Evolutionary conservation across 2,113 vertebrate species (phyloP).

Genomic region (Tragelaphus buxtoni): DNA sequence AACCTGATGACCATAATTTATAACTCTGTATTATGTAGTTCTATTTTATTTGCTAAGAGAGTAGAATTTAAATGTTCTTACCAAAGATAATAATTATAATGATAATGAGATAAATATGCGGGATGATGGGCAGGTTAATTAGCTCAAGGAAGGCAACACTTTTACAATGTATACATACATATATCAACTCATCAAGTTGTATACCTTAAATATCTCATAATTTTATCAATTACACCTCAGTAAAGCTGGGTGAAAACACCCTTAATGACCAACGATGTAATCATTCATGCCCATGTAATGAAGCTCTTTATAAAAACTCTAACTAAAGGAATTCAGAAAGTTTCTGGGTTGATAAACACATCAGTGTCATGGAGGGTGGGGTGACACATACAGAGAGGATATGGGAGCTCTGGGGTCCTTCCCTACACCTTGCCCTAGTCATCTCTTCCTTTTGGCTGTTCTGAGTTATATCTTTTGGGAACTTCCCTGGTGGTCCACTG

Average conservation of each 20-base stretch:
- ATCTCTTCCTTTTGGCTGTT: background rate
- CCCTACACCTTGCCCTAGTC: background rate
- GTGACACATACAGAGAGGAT: background rate
- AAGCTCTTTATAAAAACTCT: background rate
- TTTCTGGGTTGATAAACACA: background rate
- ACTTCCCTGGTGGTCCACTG: background rate
- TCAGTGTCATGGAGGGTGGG: background rate
- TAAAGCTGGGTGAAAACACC: background rate
- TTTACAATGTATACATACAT: background rate
- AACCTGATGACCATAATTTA: background rate
- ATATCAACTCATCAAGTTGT: background rate
- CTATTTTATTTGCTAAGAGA: background rate
- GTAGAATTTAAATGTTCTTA: background rate
- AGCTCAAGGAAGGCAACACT: background rate
- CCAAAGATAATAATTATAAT: background rate
- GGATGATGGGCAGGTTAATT: background rate
- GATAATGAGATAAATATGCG: background rate
- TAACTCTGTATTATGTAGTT: background rate
- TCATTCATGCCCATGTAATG: background rate
- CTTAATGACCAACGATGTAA: background rate
- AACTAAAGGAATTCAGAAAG: background rate
- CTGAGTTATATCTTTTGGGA: background rate
- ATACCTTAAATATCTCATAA: background rate
- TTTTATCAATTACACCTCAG: background rate
- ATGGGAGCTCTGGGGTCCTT: background rate